Evolutionary conservation across 2,888 invertebrate species (phyloP).

Genomic region (Microplitis deprimator): DNA sequence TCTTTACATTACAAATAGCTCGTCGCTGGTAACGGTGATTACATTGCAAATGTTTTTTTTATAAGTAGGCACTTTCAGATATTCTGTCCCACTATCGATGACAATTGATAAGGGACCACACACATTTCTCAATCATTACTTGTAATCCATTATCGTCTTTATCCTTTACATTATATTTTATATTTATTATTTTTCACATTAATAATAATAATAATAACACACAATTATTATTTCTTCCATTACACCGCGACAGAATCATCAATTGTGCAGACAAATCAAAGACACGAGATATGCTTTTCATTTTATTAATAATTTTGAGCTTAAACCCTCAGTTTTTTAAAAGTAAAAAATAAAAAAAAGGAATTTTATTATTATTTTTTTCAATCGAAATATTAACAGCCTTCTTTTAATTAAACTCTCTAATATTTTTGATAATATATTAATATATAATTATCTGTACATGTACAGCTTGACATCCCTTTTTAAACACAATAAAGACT

Average conservation of each 20-base stretch:
- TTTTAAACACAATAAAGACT: conserved; percentile 61
- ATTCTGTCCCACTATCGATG: conserved; percentile 40
- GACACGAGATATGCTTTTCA: conserved; percentile 30
- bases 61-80: conserved; percentile 50
- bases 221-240: conserved; percentile 13
- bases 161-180: background rate
- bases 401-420: conserved; percentile 60
- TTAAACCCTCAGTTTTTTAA: background rate
- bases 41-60: conserved; percentile 33
- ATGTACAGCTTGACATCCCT: conserved; percentile 58
- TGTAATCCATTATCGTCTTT: background rate
- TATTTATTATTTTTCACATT: conserved; percentile 3
- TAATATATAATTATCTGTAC: conserved; percentile 58
- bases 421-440: conserved; percentile 54
- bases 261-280: conserved; percentile 3
- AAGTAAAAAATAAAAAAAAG: conserved; percentile 5
- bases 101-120: conserved; percentile 35
- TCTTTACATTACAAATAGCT: conserved; percentile 12
- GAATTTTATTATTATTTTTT: background rate
- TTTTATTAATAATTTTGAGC: conserved; percentile 14
- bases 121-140: conserved; percentile 8
- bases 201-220: background rate
- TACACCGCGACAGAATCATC: background rate
- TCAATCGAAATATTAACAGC: conserved; percentile 50
- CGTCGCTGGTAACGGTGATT: conserved; percentile 20